Evolutionary conservation across 1,140 invertebrate genomes (phyloP), one percentile per base, ranked within the genome.

Genomic region (Zaprionus vittiger): DNA sequence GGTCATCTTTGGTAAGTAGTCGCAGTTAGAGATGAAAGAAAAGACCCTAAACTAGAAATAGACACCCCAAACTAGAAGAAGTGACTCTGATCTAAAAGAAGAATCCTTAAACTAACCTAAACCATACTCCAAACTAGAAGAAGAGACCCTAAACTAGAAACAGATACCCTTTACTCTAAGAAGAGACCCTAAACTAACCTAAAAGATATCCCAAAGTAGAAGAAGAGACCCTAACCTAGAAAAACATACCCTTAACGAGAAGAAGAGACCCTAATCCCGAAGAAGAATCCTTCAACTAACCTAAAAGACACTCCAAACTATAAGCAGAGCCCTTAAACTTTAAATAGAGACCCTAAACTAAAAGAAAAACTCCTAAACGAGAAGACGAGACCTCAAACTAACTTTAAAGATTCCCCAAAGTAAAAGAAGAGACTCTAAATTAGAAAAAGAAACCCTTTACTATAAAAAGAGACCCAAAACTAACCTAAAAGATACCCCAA

Each of bases 1-100:
- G 81, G 96, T 99, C 83, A 96, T 98, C 64, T 97, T 99, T 92
- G 98, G 97, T 97, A 94, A 96, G 96, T 94, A 81, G 2, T 14
- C 47, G 47, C 17, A 49, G 47, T 0, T 2, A 49, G 41, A 7
- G 7, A 17, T 7, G n/a, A n/a, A 17, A 2, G 3, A 7, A 44
- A 2, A 9, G n/a, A 17, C 12, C 26, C 22, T 17, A 3, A 28
- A 59, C 77, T 81, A 77, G 38, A 17, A 44, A 5, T 3, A 52
- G 20, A 52, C 34, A 20, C 12, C 26, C 26, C 15, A 4, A 28
- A 59, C 73, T 77, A 79, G 14, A 41, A 5, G 7, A 41, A 5
- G 15, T 5, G 5, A 15, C 0, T 4, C 12, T 41, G n/a, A 38
- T 1, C 4, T 5, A 0, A 0, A 38, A 15, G 6, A 15, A 38